Evolutionary conservation across 2,888 invertebrate genomes (phyloP), one percentile per base, ranked within the genome.

Genomic region (Tenthredo notha): DNA sequence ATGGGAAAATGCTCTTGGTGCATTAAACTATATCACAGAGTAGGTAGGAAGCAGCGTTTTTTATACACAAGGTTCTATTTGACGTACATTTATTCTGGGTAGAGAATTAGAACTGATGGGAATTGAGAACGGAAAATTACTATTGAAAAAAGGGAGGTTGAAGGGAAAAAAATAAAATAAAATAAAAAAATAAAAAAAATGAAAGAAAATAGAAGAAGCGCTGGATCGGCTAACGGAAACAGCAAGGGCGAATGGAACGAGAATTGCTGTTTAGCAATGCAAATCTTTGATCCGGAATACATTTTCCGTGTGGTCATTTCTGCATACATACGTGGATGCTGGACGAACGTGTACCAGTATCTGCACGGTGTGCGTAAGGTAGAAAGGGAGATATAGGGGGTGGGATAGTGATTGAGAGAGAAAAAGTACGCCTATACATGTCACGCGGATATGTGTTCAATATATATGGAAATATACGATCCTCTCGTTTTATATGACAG

Each of bases 211-310:
- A 40, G 21, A 40, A 37, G 72, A 21, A 40, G 21, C 18, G 33
- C 50, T 12, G 54, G 54, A 58, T 33, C 29, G 54, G 50, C 54
- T 29, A 40, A 40, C 61, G 80, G 80, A 21, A 37, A 61, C 40
- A 58, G 84, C 54, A 61, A 84, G 72, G 47, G 40, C 72, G 72
- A 86, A 88, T 88, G 87, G 87, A 88, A 88, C 85, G 87, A 85
- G 87, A 87, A 88, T 84, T 86, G 86, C 70, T 87, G 88, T 88
- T 88, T 89, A 89, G 88, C 88, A 89, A 89, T 89, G 89, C 89
- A 89, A 90, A 90, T 89, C 87, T 87, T 87, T 85, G 87, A 86
- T 84, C 86, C 87, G 85, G 85, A 87, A 88, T 87, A 86, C 86
- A 88, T 87, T 88, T 87, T 86, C 85, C 80, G 21, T 29, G 21